Evolutionary conservation across 2,888 invertebrate species (phyloP).

Genomic region (Drosophila longiperda): DNA sequence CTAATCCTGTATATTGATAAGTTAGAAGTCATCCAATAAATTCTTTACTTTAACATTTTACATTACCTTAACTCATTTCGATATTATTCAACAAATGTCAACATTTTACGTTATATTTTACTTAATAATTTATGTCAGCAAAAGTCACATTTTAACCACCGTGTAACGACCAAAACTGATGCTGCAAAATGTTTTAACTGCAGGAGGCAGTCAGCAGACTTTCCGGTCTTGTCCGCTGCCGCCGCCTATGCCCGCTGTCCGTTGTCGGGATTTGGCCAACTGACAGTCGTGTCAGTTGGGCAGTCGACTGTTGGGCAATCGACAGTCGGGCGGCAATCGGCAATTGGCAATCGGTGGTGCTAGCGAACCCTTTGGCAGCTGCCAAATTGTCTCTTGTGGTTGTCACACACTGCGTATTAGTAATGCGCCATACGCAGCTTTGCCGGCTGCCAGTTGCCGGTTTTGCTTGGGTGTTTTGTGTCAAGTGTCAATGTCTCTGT

Average conservation of each 20-base stretch:
- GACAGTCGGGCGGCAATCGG: constrained; percentile 22
- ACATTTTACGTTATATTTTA: not conserved
- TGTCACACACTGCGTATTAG: constrained; percentile 81
- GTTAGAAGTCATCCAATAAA: not conserved
- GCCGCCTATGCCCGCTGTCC: constrained; percentile 2
- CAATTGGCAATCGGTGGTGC: constrained; percentile 34
- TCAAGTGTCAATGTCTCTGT: constrained; percentile 72
- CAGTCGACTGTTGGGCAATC: constrained; percentile 36
- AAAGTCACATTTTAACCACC: not conserved
- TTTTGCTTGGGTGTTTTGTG: constrained; percentile 52
- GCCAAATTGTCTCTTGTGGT: constrained; percentile 83
- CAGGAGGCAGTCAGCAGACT: constrained; percentile 61
- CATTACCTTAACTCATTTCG: too few species aligned
- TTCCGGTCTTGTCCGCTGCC: constrained; percentile 19
- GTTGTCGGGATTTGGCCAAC: not conserved
- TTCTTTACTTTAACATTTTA: not conserved
- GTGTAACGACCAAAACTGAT: constrained; percentile 36
- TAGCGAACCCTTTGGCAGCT: constrained; percentile 74
- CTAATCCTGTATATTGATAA: not conserved
- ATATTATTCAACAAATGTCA: too few species aligned
- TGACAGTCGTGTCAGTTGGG: constrained; percentile 18
- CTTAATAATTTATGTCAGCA: not conserved
- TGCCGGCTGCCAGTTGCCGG: constrained; percentile 33
- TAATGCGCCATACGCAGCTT: constrained; percentile 77
- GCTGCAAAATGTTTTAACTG: constrained; percentile 72